These are phyloP conservation scores for Microtus montanus DNA, from an alignment of 2,113 vertebrate genomes.

Conservation along the genomic window DNA sequence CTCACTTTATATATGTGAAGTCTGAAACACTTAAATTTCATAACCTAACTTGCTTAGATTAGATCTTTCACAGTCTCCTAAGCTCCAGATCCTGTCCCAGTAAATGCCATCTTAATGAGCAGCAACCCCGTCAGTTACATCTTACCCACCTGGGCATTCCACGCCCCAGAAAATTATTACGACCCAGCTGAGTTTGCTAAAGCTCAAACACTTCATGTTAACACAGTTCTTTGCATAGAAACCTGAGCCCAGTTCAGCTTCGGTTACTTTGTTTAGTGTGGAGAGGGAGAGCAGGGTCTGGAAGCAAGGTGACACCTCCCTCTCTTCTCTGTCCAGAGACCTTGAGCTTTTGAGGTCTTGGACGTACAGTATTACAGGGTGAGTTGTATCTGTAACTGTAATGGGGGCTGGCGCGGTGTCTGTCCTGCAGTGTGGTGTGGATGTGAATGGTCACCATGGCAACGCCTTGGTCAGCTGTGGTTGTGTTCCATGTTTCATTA, in stretches of 20 bases:
- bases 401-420: neutral
- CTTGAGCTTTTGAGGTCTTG: constrained; percentile 34
- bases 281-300: neutral
- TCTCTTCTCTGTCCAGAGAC: neutral
- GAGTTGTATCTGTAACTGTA: neutral
- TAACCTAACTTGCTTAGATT: constrained; percentile 17
- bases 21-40: neutral
- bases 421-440: neutral
- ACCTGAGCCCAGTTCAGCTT: neutral
- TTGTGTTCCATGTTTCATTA: neutral
- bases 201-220: neutral
- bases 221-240: neutral
- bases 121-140: neutral
- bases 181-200: neutral
- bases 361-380: constrained; percentile 48
- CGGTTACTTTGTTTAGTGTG: neutral
- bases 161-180: neutral
- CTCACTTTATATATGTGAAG: constrained; percentile 23
- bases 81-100: neutral
- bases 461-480: neutral
- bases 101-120: neutral
- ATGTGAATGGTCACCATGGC: neutral
- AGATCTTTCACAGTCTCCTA: neutral
- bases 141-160: neutral
- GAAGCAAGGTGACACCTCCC: neutral